Conservation (phyloP, 2,797 vertebrate species). For the Aldrovandia affinis region DNA sequence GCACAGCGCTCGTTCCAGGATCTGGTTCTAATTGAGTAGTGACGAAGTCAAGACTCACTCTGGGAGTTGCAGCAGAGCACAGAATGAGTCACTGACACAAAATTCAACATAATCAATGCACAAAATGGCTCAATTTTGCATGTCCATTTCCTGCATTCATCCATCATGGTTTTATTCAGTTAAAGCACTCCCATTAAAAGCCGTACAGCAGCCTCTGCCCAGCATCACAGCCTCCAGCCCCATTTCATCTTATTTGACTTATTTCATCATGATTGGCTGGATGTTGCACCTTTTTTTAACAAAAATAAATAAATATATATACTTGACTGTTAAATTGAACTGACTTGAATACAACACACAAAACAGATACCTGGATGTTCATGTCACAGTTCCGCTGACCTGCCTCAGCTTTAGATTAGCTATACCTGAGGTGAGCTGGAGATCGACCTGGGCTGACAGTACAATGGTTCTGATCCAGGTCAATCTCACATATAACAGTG, state of each 20-base stretch:
- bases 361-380: background rate
- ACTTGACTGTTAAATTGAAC: no score
- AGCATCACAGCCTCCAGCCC: background rate
- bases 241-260: background rate
- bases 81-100: constrained; percentile 35
- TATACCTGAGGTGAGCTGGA: constrained; percentile 13
- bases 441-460: background rate
- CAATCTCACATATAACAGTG: background rate
- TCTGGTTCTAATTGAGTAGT: constrained; percentile 12
- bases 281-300: background rate
- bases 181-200: constrained; percentile 10
- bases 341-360: background rate
- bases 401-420: background rate
- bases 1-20: background rate
- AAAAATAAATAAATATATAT: no score
- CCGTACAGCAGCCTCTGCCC: constrained; percentile 3
- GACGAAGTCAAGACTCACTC: constrained; percentile 1
- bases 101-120: constrained; percentile 36
- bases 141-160: constrained; percentile 22
- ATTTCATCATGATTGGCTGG: background rate
- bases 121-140: background rate
- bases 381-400: background rate
- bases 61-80: constrained; percentile 29
- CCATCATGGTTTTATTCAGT: constrained; percentile 16
- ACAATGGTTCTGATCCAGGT: background rate